Conservation (phyloP, 2,888 invertebrate genomes). For the Tetragonula carbonaria region DNA sequence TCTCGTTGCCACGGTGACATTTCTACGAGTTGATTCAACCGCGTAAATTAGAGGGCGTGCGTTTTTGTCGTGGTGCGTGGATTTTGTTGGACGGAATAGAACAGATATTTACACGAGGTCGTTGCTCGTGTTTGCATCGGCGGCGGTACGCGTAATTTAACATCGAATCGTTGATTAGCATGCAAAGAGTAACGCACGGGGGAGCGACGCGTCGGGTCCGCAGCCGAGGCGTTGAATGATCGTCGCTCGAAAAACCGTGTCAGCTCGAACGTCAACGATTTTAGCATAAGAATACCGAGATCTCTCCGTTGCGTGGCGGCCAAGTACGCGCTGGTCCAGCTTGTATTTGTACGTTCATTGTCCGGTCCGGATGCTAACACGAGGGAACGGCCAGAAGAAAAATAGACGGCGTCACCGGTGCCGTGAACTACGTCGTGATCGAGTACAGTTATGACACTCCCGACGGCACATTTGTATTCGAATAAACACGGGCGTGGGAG, state of each 20-base stretch:
- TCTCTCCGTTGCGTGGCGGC: constrained; percentile 16
- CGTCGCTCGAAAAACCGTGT: constrained; percentile 64
- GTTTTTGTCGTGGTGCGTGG: constrained; percentile 2
- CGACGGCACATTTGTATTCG: constrained; percentile 71
- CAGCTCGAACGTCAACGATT: constrained; percentile 67
- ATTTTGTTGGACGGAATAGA: not conserved
- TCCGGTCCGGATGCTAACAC: constrained; percentile 63
- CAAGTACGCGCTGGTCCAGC: constrained; percentile 25
- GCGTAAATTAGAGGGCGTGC: not conserved
- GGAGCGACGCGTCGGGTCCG: constrained; percentile 1
- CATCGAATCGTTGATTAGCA: constrained; percentile 65
- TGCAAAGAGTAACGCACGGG: constrained; percentile 37
- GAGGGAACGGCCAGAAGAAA: constrained; percentile 63
- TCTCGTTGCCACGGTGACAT: not conserved
- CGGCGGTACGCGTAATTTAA: constrained; percentile 62
- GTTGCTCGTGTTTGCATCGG: constrained; percentile 50
- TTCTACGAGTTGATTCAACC: constrained; percentile 38
- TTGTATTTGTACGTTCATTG: constrained; percentile 65
- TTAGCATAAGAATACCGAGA: constrained; percentile 70
- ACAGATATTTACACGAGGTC: constrained; percentile 44
- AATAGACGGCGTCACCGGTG: constrained; percentile 67
- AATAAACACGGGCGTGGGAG: constrained; percentile 72
- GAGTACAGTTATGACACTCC: constrained; percentile 72
- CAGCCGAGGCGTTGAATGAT: constrained; percentile 59
- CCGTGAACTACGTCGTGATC: constrained; percentile 66